Evolutionary conservation across 2,888 invertebrate species (phyloP).

Genomic region (Drosophila mayaguana): DNA sequence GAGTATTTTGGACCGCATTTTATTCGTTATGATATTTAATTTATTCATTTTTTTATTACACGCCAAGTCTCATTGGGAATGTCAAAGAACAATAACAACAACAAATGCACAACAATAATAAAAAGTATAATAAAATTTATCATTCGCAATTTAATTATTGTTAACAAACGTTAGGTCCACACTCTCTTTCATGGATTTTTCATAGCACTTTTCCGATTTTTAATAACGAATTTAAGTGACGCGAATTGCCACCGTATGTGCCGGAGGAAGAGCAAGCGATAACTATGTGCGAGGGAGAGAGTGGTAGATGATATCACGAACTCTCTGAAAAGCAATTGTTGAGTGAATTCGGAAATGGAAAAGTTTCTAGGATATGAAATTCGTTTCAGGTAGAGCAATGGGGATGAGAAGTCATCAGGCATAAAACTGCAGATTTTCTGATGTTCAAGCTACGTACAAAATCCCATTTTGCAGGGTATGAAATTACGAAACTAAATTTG

Average conservation of each 20-base stretch:
- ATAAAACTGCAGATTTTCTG: too few relatives aligned
- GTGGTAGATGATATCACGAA: too few relatives aligned
- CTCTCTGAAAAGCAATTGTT: too few relatives aligned
- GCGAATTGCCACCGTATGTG: background rate
- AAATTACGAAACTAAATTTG: too few relatives aligned
- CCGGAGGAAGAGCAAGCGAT: background rate
- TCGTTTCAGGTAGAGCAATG: too few relatives aligned
- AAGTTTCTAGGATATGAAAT: too few relatives aligned
- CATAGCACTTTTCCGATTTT: constrained; percentile 48
- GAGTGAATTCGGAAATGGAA: too few relatives aligned
- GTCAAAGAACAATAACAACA: constrained; percentile 8
- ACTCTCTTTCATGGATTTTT: constrained; percentile 57
- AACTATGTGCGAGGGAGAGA: background rate
- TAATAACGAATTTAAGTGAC: constrained; percentile 55
- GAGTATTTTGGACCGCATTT: constrained; percentile 58
- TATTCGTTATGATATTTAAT: constrained; percentile 63
- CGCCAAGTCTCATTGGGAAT: constrained; percentile 35
- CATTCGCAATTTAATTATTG: constrained; percentile 68
- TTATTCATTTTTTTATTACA: constrained; percentile 63
- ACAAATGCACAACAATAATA: constrained; percentile 1
- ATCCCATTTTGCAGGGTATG: too few relatives aligned
- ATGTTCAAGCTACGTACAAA: too few relatives aligned
- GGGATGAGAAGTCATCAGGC: too few relatives aligned
- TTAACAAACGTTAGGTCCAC: constrained; percentile 23
- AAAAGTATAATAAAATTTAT: constrained; percentile 38